These are phyloP conservation scores for Zygogramma bicolorata DNA, from an alignment of 2,888 invertebrate species.

Conservation along the genomic window DNA sequence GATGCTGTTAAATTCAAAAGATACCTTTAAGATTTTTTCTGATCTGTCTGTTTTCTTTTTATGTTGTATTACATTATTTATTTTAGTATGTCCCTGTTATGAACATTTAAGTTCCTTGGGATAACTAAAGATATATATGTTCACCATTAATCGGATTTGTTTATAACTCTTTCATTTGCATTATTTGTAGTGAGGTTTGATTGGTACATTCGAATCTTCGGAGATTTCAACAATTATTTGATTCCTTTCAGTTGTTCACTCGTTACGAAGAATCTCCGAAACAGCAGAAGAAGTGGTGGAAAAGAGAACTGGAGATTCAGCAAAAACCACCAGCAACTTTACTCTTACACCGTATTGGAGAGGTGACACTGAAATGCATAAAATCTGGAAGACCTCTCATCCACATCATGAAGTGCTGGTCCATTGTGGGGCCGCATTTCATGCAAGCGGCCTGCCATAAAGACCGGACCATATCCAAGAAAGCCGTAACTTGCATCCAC, in stretches of 20 bases:
- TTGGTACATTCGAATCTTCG: too few relatives aligned
- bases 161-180: too few relatives aligned
- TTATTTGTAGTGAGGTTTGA: too few relatives aligned
- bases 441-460: conserved; percentile 96
- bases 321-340: conserved; percentile 70
- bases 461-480: conserved; percentile 88
- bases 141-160: too few relatives aligned
- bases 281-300: conserved; percentile 68
- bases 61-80: too few relatives aligned
- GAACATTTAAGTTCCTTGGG: too few relatives aligned
- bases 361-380: conserved; percentile 88
- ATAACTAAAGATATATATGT: too few relatives aligned
- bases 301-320: conserved; percentile 61
- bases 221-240: too few relatives aligned
- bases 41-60: too few relatives aligned
- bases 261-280: conserved; percentile 65
- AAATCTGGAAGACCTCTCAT: conserved; percentile 88
- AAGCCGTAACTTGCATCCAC: conserved; percentile 92
- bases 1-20: too few relatives aligned
- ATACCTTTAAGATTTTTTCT: too few relatives aligned
- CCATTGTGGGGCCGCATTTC: conserved; percentile 90
- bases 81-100: too few relatives aligned
- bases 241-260: conserved; percentile 59
- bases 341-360: conserved; percentile 86
- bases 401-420: conserved; percentile 92